These are phyloP conservation scores for Emys orbicularis DNA, from an alignment of 2,797 vertebrate species.

Conservation along the genomic window DNA sequence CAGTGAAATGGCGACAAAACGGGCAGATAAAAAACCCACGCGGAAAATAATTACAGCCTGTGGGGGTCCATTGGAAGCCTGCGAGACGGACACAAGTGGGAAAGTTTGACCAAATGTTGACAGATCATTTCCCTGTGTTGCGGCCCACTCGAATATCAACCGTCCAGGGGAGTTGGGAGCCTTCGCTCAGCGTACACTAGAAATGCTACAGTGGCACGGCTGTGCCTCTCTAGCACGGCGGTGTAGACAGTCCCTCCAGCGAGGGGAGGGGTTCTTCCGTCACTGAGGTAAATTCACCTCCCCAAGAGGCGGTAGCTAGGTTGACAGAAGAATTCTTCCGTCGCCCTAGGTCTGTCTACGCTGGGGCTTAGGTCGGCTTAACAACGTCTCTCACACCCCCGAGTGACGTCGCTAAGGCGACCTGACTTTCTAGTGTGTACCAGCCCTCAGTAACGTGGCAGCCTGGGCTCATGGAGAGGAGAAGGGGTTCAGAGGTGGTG, in stretches of 20 bases:
- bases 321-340: neutral
- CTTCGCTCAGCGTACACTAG: neutral
- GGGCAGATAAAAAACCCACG: fast-evolving
- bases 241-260: neutral
- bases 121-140: fast-evolving
- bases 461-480: neutral
- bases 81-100: neutral
- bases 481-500: neutral
- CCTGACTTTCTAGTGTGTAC: neutral
- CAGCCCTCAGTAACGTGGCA: neutral
- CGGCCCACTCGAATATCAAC: neutral
- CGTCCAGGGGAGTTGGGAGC: neutral
- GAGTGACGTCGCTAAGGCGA: neutral
- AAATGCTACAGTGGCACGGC: neutral
- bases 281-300: neutral
- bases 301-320: neutral
- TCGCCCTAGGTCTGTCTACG: neutral
- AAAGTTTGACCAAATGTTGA: neutral
- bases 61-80: neutral
- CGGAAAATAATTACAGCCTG: neutral
- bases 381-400: too few relatives aligned
- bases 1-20: neutral
- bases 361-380: neutral
- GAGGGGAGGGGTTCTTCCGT: neutral
- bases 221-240: neutral